These are phyloP conservation scores for Callopanchax toddi DNA, from an alignment of 2,113 vertebrate genomes.

Conservation along the genomic window DNA sequence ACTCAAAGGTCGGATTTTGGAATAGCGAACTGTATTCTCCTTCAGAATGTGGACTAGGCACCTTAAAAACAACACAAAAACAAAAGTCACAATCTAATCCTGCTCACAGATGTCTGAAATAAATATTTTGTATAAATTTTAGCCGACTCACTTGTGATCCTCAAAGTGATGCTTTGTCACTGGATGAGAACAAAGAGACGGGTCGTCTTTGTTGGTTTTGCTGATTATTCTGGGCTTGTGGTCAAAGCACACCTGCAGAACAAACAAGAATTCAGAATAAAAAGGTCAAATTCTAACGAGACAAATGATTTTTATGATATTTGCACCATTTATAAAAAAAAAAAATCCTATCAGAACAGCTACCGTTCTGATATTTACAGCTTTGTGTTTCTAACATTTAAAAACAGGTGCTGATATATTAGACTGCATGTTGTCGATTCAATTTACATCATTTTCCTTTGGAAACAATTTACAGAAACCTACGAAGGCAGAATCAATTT, in stretches of 20 bases:
- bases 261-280: constrained; percentile 1
- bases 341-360: too few species aligned
- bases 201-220: constrained; percentile 93
- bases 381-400: too few species aligned
- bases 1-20: constrained; percentile 88
- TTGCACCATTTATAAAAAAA: too few species aligned
- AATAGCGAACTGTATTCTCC: constrained; percentile 91
- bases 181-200: constrained; percentile 91
- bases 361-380: too few species aligned
- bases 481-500: too few species aligned
- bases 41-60: constrained; percentile 97
- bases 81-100: too few species aligned
- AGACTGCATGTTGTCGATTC: too few species aligned
- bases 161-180: constrained; percentile 93
- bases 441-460: too few species aligned
- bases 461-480: too few species aligned
- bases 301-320: too few species aligned
- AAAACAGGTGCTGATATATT: too few species aligned
- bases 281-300: too few species aligned
- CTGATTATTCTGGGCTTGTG: constrained; percentile 99
- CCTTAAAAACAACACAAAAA: constrained; percentile 70
- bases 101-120: background rate
- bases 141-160: constrained; percentile 89
- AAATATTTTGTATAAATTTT: background rate
- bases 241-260: constrained; percentile 94